Conservation (phyloP, 2,888 invertebrate genomes). For the Cheilosia urbana region DNA sequence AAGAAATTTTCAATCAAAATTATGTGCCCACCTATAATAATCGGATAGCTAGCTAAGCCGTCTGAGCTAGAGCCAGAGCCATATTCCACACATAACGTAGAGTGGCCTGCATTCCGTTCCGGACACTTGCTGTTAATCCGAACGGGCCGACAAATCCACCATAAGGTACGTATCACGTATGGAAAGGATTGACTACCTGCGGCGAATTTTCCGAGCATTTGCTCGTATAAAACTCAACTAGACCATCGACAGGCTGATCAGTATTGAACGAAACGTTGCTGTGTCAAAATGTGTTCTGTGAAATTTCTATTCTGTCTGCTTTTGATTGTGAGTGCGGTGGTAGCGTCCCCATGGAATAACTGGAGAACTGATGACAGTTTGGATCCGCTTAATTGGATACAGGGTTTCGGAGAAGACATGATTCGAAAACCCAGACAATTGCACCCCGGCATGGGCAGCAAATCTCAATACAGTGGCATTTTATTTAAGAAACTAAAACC, state of each 20-base stretch:
- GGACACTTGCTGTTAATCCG: constrained; percentile 31
- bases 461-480: constrained; percentile 57
- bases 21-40: constrained; percentile 12
- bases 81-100: constrained; percentile 15
- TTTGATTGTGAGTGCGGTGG: constrained; percentile 50
- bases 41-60: constrained; percentile 34
- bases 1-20: constrained; percentile 8
- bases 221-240: constrained; percentile 51
- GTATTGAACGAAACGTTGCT: constrained; percentile 55
- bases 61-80: not conserved
- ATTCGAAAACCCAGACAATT: constrained; percentile 78
- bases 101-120: constrained; percentile 16
- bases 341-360: constrained; percentile 49
- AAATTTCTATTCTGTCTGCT: constrained; percentile 29
- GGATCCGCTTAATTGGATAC: constrained; percentile 81
- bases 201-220: not conserved
- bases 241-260: constrained; percentile 43
- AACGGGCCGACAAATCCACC: constrained; percentile 36
- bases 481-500: constrained; percentile 64
- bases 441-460: constrained; percentile 6
- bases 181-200: constrained; percentile 63
- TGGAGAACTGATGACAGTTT: constrained; percentile 79
- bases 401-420: constrained; percentile 79
- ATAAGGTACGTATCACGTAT: constrained; percentile 34
- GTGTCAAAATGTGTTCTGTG: constrained; percentile 52